Evolutionary conservation across 2,888 invertebrate genomes (phyloP).

Genomic region (Caenorhabditis afra): DNA sequence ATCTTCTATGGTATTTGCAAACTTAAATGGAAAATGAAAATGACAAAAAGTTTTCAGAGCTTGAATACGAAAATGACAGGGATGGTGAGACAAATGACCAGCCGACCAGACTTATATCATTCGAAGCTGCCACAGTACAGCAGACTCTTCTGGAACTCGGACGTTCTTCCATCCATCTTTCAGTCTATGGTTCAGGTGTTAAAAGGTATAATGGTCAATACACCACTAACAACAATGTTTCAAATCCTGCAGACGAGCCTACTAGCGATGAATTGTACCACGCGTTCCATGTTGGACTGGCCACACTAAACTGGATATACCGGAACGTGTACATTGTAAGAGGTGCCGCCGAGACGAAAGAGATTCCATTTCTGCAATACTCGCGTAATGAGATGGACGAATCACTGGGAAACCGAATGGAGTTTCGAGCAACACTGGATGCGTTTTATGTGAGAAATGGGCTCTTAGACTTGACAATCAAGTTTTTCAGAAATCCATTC

Average conservation of each 20-base stretch:
- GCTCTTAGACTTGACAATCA: not conserved
- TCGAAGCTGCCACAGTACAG: slow-evolving; percentile 18
- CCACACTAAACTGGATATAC: slow-evolving; percentile 44
- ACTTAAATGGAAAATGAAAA: not conserved
- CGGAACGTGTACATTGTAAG: slow-evolving; percentile 33
- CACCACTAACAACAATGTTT: too few relatives aligned
- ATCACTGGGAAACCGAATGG: slow-evolving; percentile 26
- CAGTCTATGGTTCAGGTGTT: slow-evolving; percentile 13
- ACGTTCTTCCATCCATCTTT: slow-evolving; percentile 19
- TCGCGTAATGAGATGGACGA: slow-evolving; percentile 37
- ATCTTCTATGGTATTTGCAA: slow-evolving; percentile 1
- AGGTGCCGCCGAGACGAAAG: slow-evolving; percentile 38
- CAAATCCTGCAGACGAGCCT: slow-evolving; percentile 9
- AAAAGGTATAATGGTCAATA: not conserved
- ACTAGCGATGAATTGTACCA: slow-evolving; percentile 19
- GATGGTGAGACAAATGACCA: slow-evolving; percentile 9
- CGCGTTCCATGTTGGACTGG: slow-evolving; percentile 38
- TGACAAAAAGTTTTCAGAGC: not conserved
- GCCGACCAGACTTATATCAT: not conserved
- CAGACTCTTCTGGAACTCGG: slow-evolving; percentile 38
- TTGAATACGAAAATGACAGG: slow-evolving; percentile 18
- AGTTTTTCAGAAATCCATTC: slow-evolving; percentile 25
- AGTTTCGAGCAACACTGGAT: slow-evolving; percentile 33
- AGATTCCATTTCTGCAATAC: slow-evolving; percentile 30
- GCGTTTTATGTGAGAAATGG: slow-evolving; percentile 30